These are phyloP conservation scores for Drosophila repleta DNA, from an alignment of 1,140 invertebrate genomes.

Conservation along the genomic window DNA sequence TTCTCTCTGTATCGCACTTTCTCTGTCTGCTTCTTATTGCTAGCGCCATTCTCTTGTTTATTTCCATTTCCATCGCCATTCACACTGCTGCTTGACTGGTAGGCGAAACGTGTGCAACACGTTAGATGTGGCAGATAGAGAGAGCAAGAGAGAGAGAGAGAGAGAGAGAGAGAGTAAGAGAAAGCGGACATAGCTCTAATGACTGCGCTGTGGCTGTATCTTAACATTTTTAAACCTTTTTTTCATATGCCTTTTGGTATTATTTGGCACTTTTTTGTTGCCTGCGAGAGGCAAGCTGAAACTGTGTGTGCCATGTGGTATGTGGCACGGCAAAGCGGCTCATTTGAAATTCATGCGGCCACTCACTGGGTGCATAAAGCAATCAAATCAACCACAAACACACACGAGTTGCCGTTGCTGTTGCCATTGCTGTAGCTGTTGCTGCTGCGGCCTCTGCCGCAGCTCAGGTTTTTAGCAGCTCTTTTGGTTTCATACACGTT, in stretches of 20 bases:
- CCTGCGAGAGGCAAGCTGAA: background rate
- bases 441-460: constrained; percentile 2
- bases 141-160: background rate
- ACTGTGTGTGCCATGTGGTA: constrained; percentile 1
- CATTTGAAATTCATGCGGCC: constrained; percentile 82
- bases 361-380: constrained; percentile 83
- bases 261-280: constrained; percentile 42
- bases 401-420: constrained; percentile 26
- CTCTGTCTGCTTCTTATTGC: background rate
- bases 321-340: constrained; percentile 39
- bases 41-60: constrained; percentile 42
- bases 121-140: constrained; percentile 45
- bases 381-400: constrained; percentile 82
- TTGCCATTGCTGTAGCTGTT: constrained; percentile 9
- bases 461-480: constrained; percentile 54
- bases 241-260: constrained; percentile 23
- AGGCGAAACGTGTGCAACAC: constrained; percentile 74
- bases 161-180: background rate
- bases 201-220: constrained; percentile 58
- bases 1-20: background rate
- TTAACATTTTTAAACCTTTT: constrained; percentile 43
- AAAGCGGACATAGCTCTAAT: constrained; percentile 46
- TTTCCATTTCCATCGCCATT: constrained; percentile 43
- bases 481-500: constrained; percentile 73
- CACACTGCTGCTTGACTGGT: constrained; percentile 37